These are phyloP conservation scores for Bergia puertoricense DNA, from an alignment of 92 coral and sea anemone genomes.

Conservation along the genomic window DNA sequence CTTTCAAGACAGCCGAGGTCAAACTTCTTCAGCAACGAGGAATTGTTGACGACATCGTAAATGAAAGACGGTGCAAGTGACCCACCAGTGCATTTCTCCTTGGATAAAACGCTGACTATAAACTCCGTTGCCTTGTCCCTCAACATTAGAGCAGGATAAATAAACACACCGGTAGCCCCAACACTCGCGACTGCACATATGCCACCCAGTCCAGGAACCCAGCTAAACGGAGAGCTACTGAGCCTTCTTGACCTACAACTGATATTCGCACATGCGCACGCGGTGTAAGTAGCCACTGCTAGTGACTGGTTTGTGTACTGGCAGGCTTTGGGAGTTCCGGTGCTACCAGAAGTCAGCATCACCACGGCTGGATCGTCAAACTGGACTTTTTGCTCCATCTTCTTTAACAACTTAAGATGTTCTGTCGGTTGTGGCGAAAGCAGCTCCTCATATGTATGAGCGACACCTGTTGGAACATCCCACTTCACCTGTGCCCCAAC, in stretches of 20 bases:
- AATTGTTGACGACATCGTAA: slow-evolving; percentile 1
- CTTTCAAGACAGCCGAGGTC: neutral
- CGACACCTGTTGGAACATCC: neutral
- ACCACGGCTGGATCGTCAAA: slow-evolving; percentile 22
- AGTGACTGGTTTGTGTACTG: slow-evolving; percentile 29
- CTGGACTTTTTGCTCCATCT: slow-evolving; percentile 16
- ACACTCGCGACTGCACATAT: neutral
- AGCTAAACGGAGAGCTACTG: neutral
- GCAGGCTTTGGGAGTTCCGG: slow-evolving; percentile 5
- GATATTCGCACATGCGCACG: neutral
- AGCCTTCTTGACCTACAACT: neutral
- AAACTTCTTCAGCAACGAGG: neutral
- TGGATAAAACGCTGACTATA: neutral
- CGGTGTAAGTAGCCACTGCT: neutral
- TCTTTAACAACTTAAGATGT: neutral
- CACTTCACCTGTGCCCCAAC: neutral
- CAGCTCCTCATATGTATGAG: slow-evolving; percentile 11
- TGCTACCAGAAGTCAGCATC: slow-evolving; percentile 21
- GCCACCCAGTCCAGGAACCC: slow-evolving; percentile 28
- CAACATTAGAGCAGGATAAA: neutral
- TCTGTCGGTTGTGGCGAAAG: neutral
- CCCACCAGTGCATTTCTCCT: slow-evolving; percentile 7
- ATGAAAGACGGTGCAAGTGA: neutral
- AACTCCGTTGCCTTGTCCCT: slow-evolving; percentile 4
- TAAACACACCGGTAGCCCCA: slow-evolving; percentile 14